These are phyloP conservation scores for Unio pictorum DNA, from an alignment of 2,888 invertebrate species.

Conservation along the genomic window DNA sequence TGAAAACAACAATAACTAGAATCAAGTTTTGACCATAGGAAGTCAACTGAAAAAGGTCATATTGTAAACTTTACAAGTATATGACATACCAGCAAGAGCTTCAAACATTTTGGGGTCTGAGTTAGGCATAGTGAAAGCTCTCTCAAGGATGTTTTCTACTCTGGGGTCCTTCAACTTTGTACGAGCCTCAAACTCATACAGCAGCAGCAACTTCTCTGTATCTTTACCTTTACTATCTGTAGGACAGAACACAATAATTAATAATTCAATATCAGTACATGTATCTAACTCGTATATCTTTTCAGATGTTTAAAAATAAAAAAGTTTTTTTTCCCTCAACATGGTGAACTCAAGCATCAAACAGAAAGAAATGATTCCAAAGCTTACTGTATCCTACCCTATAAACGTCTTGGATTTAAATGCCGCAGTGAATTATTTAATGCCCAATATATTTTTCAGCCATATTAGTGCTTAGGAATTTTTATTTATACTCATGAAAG, in stretches of 20 bases:
- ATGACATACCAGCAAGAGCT: slow-evolving; percentile 60
- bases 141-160: slow-evolving; percentile 61
- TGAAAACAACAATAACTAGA: not conserved
- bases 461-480: no score
- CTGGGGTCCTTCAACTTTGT: slow-evolving; percentile 55
- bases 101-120: slow-evolving; percentile 67
- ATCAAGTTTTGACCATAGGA: not conserved
- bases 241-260: not conserved
- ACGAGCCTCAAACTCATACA: slow-evolving; percentile 68
- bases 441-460: no score
- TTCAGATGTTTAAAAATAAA: no score
- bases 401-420: no score
- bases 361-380: no score
- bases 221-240: slow-evolving; percentile 25
- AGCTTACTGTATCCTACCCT: no score
- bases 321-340: no score
- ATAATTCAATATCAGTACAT: not conserved
- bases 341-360: no score
- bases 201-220: slow-evolving; percentile 55
- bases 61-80: not conserved
- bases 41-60: not conserved
- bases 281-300: no score
- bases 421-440: no score
- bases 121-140: slow-evolving; percentile 57
- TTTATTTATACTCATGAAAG: no score